Evolutionary conservation across 1,140 invertebrate species (phyloP).

Genomic region (Colletes latitarsis): DNA sequence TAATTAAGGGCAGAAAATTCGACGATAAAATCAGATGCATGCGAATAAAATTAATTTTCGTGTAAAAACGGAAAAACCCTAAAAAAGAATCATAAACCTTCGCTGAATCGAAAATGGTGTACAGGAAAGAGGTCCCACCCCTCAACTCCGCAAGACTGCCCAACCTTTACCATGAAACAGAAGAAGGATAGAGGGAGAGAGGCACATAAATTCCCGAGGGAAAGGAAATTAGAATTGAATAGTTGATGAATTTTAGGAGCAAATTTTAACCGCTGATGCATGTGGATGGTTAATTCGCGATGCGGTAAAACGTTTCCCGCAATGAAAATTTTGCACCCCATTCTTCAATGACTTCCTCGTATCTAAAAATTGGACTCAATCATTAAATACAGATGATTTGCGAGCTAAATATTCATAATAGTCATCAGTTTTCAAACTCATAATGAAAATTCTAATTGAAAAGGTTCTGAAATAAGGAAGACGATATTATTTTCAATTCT

Average conservation of each 20-base stretch:
- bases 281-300: constrained; percentile 50
- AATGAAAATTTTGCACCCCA: constrained; percentile 2
- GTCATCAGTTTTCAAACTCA: not conserved
- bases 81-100: constrained; percentile 31
- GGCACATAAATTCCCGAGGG: constrained; percentile 60
- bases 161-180: constrained; percentile 35
- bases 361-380: not conserved
- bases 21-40: no score
- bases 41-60: constrained; percentile 30
- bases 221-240: constrained; percentile 76
- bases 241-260: constrained; percentile 76
- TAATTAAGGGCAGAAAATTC: no score
- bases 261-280: constrained; percentile 61
- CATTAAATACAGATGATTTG: no score
- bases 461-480: no score
- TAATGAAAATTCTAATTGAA: no score
- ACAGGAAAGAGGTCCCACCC: constrained; percentile 45
- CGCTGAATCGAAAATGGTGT: constrained; percentile 45
- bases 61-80: constrained; percentile 29
- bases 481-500: no score
- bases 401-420: no score
- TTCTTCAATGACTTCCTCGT: not conserved
- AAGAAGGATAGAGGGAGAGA: constrained; percentile 40
- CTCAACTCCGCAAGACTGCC: constrained; percentile 25
- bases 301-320: constrained; percentile 37